These are phyloP conservation scores for Danio choprae DNA, from an alignment of 2,797 vertebrate genomes.

Conservation along the genomic window DNA sequence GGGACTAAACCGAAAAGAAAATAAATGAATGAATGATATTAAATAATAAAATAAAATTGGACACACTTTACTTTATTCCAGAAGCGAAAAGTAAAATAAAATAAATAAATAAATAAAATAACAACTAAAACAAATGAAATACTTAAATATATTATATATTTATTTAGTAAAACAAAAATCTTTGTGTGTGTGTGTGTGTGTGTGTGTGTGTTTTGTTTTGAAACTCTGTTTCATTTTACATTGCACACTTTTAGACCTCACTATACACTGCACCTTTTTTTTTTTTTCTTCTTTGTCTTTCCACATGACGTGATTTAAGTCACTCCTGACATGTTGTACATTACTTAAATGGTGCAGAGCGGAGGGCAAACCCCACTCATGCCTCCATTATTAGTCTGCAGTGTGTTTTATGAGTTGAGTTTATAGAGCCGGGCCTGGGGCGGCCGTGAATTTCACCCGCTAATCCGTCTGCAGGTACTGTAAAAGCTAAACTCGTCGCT, in stretches of 20 bases:
- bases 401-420: constrained; percentile 54
- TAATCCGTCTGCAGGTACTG: constrained; percentile 52
- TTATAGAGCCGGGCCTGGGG: constrained; percentile 45
- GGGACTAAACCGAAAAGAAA: too few species aligned
- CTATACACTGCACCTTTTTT: not conserved
- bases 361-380: constrained; percentile 45
- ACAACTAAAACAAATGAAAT: too few species aligned
- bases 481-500: constrained; percentile 39
- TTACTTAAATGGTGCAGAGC: constrained; percentile 48
- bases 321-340: constrained; percentile 45
- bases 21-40: too few species aligned
- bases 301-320: constrained; percentile 25
- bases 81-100: too few species aligned
- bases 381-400: constrained; percentile 48
- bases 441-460: constrained; percentile 38
- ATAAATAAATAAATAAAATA: too few species aligned
- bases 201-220: too few species aligned
- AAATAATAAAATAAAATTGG: too few species aligned
- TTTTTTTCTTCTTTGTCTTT: constrained; percentile 13
- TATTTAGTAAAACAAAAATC: too few species aligned
- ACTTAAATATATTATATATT: too few species aligned
- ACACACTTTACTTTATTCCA: too few species aligned
- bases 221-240: not conserved
- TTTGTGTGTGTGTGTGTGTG: too few species aligned
- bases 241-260: constrained; percentile 4